These are phyloP conservation scores for Campoplex nolae DNA, from an alignment of 2,888 invertebrate genomes.

Conservation along the genomic window DNA sequence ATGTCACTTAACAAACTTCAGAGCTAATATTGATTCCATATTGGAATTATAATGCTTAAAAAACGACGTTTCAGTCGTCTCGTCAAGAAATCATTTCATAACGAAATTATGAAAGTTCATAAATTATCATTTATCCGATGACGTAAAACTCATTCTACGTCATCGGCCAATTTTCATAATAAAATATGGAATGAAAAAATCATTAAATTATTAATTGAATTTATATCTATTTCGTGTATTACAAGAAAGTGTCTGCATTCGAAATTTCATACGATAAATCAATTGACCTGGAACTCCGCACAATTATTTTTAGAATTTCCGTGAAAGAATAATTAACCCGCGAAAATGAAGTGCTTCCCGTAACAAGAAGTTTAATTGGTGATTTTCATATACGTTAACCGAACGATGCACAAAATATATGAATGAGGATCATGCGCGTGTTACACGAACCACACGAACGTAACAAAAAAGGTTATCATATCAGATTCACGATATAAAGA, in stretches of 20 bases:
- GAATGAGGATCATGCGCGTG: not conserved
- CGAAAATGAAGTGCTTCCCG: not conserved
- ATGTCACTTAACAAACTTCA: not conserved
- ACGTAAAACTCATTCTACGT: not conserved
- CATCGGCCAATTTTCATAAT: not conserved
- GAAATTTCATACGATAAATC: not conserved
- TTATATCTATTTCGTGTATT: not conserved
- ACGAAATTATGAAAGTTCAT: too few species aligned
- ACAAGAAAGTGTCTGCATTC: too few species aligned
- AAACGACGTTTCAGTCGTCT: not conserved
- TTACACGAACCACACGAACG: constrained; percentile 7
- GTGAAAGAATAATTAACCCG: not conserved
- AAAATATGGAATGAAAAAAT: not conserved
- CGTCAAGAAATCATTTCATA: too few species aligned
- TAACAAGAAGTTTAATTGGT: not conserved
- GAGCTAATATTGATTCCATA: not conserved
- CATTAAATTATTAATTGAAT: not conserved
- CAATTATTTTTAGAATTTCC: not conserved
- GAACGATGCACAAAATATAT: constrained; percentile 1
- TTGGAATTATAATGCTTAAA: not conserved
- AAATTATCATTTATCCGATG: too few species aligned
- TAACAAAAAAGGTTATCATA: constrained; percentile 57
- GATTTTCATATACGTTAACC: not conserved
- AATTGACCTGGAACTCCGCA: not conserved
- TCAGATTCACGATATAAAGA: constrained; percentile 53